Percentiles rank a stretch among this genome's conserved stretches.
These are phyloP conservation scores for Nomada hirtipes DNA, from an alignment of 2,888 invertebrate species.

Conservation along the genomic window DNA sequence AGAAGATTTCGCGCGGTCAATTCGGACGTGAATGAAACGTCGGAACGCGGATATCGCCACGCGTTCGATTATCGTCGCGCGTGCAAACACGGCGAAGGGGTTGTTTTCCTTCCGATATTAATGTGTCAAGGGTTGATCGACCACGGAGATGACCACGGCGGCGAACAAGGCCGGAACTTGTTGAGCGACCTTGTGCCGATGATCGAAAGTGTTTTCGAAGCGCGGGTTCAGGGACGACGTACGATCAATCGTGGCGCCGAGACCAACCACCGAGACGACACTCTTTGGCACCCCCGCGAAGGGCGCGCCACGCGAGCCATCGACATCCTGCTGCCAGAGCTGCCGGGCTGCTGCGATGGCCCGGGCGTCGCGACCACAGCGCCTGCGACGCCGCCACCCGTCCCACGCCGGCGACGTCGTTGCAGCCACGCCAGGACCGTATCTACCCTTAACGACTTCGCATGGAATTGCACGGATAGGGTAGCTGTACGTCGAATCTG, in stretches of 20 bases:
- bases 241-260: conserved; percentile 66
- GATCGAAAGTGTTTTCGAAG: conserved; percentile 46
- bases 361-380: conserved; percentile 82
- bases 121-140: not conserved
- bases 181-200: conserved; percentile 57
- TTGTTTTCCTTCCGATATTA: conserved; percentile 7
- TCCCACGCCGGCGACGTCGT: conserved; percentile 49
- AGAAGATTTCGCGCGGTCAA: conserved; percentile 10
- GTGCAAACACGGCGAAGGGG: conserved; percentile 1
- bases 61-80: conserved; percentile 5
- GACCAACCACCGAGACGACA: conserved; percentile 63
- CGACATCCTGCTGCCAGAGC: conserved; percentile 80
- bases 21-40: not conserved
- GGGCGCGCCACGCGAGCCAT: conserved; percentile 80
- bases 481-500: not conserved
- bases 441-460: not conserved
- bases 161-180: conserved; percentile 56
- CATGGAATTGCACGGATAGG: not conserved
- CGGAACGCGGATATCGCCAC: not conserved
- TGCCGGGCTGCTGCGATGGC: conserved; percentile 81
- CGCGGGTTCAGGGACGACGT: conserved; percentile 52
- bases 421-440: conserved; percentile 55
- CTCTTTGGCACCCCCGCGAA: conserved; percentile 78
- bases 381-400: conserved; percentile 73
- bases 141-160: not conserved